Percentiles rank a stretch among this genome's conserved stretches.
Evolutionary conservation across 1,140 invertebrate species (phyloP).

Genomic region (Stegodyphus dumicola): DNA sequence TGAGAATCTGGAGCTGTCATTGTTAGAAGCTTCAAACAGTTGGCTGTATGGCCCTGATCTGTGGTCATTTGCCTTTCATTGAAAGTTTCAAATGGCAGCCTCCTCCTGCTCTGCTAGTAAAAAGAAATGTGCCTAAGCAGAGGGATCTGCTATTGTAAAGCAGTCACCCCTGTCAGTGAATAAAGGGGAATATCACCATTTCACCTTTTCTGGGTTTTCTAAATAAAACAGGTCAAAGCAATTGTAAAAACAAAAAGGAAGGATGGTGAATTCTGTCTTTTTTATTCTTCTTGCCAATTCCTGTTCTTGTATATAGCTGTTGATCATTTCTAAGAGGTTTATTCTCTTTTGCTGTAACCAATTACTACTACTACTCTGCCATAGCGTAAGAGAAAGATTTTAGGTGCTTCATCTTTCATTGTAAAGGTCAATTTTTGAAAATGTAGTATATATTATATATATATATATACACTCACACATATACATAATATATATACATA

Average conservation of each 20-base stretch:
- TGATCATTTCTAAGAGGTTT: conserved; percentile 60
- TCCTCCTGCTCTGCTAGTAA: conserved; percentile 1
- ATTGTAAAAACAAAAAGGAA: conserved; percentile 46
- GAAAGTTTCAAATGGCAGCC: not conserved
- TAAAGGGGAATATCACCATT: conserved; percentile 61
- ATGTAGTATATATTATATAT: conserved; percentile 51
- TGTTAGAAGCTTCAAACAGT: not conserved
- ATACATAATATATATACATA: conserved; percentile 55
- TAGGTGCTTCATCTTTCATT: conserved; percentile 61
- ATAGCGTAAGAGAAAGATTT: conserved; percentile 61
- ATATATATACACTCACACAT: conserved; percentile 41
- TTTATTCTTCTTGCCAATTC: conserved; percentile 59
- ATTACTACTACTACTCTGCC: conserved; percentile 57
- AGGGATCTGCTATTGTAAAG: conserved; percentile 41
- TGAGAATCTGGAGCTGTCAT: not conserved
- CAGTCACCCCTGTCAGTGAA: conserved; percentile 36
- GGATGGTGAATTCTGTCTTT: conserved; percentile 61
- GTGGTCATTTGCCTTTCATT: conserved; percentile 18
- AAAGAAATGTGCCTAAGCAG: conserved; percentile 57
- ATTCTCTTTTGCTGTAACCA: conserved; percentile 61
- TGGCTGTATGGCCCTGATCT: not conserved
- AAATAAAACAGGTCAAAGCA: conserved; percentile 10
- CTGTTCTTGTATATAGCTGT: conserved; percentile 62
- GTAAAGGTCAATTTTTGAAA: conserved; percentile 53
- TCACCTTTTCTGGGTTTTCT: conserved; percentile 58